Evolutionary conservation across 2,797 vertebrate species (phyloP).

Genomic region (Loriculus beryllinus): DNA sequence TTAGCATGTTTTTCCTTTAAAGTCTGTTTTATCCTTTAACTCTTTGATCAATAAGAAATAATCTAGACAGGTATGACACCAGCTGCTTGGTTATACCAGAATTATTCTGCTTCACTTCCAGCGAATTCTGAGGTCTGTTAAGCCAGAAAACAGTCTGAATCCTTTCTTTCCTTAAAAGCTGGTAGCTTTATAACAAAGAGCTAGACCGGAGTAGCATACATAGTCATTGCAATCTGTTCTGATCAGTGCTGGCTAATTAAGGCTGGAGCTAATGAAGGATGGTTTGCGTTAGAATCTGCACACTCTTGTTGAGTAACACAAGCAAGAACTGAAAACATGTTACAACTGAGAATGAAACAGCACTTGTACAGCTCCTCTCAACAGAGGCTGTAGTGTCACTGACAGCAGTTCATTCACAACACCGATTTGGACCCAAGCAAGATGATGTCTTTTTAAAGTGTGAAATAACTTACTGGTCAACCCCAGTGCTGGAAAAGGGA

Average conservation of each 20-base stretch:
- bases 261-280: background rate
- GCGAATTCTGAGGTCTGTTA: background rate
- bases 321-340: background rate
- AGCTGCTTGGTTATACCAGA: background rate
- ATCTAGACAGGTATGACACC: background rate
- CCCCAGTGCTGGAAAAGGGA: background rate
- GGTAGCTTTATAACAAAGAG: background rate
- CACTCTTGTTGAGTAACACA: background rate
- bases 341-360: background rate
- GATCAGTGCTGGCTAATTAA: background rate
- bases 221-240: conserved; percentile 10
- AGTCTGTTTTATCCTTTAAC: background rate
- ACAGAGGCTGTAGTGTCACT: background rate
- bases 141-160: background rate
- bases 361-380: background rate
- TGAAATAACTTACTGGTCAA: background rate
- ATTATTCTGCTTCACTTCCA: background rate
- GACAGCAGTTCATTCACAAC: background rate
- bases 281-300: conserved; percentile 11
- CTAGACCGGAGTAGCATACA: background rate
- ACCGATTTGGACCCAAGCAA: background rate
- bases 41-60: background rate
- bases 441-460: background rate
- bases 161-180: background rate
- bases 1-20: background rate